phyloP scores from a whole-genome alignment of 2,113 vertebrate genomes.

The Guaruba guarouba region DNA sequence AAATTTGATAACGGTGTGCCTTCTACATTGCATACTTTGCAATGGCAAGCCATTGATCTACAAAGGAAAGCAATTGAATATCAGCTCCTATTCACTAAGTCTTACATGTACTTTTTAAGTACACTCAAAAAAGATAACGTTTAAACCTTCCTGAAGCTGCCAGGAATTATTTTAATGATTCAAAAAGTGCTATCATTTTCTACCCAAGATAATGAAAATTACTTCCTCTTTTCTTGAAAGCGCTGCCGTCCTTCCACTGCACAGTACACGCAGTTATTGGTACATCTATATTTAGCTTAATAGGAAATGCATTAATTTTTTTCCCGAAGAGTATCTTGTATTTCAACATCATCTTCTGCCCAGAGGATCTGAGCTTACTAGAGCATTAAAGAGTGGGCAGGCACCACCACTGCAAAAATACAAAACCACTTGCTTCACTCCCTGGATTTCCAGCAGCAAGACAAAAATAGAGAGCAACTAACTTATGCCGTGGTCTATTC shows the following conservation, averaged over 20 bases:
- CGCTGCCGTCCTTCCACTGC: not conserved
- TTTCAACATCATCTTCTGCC: not conserved
- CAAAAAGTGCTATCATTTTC: not conserved
- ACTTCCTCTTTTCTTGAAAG: conserved; percentile 8
- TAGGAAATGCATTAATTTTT: not conserved
- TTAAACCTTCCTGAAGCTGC: not conserved
- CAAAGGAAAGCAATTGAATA: not conserved
- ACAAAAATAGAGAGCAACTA: not conserved
- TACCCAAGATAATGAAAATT: not conserved
- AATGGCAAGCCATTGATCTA: not conserved
- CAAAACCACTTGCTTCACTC: not conserved
- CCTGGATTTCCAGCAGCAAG: not conserved
- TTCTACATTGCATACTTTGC: not conserved
- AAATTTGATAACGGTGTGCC: not conserved
- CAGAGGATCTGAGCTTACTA: not conserved
- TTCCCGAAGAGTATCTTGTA: not conserved
- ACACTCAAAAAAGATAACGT: not conserved
- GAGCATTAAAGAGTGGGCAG: not conserved
- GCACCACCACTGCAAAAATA: not conserved
- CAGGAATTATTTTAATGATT: not conserved
- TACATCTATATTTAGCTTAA: not conserved
- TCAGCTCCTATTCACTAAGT: not conserved
- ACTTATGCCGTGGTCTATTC: not conserved
- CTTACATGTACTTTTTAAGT: not conserved
- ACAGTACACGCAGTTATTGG: not conserved